A percentile compares a stretch with the other conserved stretches of the same genome.
phyloP scores from a whole-genome alignment of 2,888 invertebrate species.

The Epirrhoe alternata region DNA sequence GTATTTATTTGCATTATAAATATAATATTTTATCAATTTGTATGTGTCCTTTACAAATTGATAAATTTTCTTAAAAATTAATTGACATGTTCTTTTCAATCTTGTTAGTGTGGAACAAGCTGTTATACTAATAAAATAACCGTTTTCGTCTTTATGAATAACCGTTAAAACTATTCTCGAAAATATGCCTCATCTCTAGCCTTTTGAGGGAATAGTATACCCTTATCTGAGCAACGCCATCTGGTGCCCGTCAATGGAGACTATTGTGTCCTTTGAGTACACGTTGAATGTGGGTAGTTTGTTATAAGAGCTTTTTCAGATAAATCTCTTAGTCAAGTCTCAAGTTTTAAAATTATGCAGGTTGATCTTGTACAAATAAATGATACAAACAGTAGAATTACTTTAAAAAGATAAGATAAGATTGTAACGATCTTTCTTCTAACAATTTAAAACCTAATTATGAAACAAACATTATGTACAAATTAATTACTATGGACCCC shows the following conservation, averaged over 20 bases:
- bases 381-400: neutral
- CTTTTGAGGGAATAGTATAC: conserved; percentile 12
- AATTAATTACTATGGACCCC: too few relatives aligned
- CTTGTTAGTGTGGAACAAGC: too few relatives aligned
- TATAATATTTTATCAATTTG: too few relatives aligned
- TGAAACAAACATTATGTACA: too few relatives aligned
- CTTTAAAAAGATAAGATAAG: too few relatives aligned
- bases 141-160: neutral
- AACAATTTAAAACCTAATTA: too few relatives aligned
- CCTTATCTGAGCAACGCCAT: conserved; percentile 55
- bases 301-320: conserved; percentile 18
- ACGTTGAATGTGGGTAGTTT: conserved; percentile 35
- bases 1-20: too few relatives aligned
- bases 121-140: too few relatives aligned
- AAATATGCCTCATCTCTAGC: neutral
- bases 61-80: too few relatives aligned
- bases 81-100: too few relatives aligned
- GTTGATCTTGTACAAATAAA: neutral
- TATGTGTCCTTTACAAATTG: too few relatives aligned
- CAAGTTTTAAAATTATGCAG: neutral
- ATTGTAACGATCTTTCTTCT: too few relatives aligned
- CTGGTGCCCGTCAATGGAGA: conserved; percentile 47
- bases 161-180: neutral
- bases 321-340: neutral
- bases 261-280: conserved; percentile 40